These are phyloP conservation scores for Agelastica alni DNA, from an alignment of 2,888 invertebrate genomes.

Conservation along the genomic window DNA sequence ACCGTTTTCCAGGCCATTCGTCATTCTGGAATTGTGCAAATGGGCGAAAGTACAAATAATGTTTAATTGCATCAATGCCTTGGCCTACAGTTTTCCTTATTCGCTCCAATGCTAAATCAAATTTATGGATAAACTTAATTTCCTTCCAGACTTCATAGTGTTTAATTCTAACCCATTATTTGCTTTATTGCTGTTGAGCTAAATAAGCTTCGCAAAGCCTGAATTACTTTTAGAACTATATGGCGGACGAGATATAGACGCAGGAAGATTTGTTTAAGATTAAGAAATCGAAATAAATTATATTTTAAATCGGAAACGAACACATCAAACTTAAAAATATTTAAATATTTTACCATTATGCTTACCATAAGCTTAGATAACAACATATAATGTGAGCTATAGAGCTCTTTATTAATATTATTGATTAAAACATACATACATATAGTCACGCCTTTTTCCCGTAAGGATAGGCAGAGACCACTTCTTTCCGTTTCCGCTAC, in stretches of 20 bases:
- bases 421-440: no score
- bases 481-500: no score
- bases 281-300: no score
- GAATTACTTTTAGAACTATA: slow-evolving; percentile 38
- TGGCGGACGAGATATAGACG: slow-evolving; percentile 1
- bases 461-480: no score
- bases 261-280: not conserved
- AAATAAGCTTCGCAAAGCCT: slow-evolving; percentile 38
- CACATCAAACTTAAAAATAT: no score
- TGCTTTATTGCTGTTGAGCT: slow-evolving; percentile 50
- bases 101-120: slow-evolving; percentile 57
- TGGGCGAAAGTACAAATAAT: slow-evolving; percentile 56
- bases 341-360: no score
- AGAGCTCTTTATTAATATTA: no score
- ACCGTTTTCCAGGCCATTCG: slow-evolving; percentile 52
- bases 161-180: slow-evolving; percentile 55
- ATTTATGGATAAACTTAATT: slow-evolving; percentile 60
- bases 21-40: slow-evolving; percentile 54
- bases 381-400: no score
- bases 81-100: slow-evolving; percentile 50
- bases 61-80: slow-evolving; percentile 59
- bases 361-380: no score
- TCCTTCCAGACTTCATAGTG: slow-evolving; percentile 54
- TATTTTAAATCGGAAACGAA: no score
- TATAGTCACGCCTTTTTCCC: no score